A percentile compares a stretch with the other conserved stretches of the same genome.
These are phyloP conservation scores for Gallinago stenura DNA, from an alignment of 2,797 vertebrate species.

Conservation along the genomic window DNA sequence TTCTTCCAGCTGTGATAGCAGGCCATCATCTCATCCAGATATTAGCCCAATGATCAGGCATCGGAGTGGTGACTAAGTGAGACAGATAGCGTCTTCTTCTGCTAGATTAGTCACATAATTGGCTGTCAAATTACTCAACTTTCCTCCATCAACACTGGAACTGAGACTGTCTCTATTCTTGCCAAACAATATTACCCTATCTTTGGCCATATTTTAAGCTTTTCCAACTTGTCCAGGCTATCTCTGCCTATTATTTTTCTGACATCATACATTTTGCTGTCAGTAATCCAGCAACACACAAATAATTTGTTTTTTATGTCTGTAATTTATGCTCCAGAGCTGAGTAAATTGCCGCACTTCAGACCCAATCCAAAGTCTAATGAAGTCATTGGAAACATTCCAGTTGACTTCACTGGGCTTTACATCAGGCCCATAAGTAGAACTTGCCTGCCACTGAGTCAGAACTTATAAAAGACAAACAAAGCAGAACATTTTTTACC, in stretches of 20 bases:
- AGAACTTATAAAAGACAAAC: conserved; percentile 26
- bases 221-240: conserved; percentile 45
- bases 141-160: not conserved
- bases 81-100: not conserved
- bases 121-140: conserved; percentile 35
- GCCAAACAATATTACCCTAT: conserved; percentile 28
- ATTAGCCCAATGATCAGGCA: not conserved
- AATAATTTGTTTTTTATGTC: conserved; percentile 69
- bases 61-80: not conserved
- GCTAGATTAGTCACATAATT: conserved; percentile 31
- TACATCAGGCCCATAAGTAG: conserved; percentile 54
- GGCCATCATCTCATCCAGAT: not conserved
- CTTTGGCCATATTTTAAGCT: conserved; percentile 49
- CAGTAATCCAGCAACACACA: conserved; percentile 66
- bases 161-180: conserved; percentile 4
- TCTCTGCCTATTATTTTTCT: conserved; percentile 73
- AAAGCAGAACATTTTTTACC: conserved; percentile 5
- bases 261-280: conserved; percentile 68
- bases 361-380: conserved; percentile 50
- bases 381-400: conserved; percentile 67
- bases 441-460: conserved; percentile 44
- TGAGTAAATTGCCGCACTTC: conserved; percentile 63
- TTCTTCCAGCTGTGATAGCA: not conserved
- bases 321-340: conserved; percentile 62
- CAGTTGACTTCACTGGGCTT: conserved; percentile 61